phyloP scores from a whole-genome alignment of 2,888 invertebrate species.

The Synanthedon andrenaeformis region DNA sequence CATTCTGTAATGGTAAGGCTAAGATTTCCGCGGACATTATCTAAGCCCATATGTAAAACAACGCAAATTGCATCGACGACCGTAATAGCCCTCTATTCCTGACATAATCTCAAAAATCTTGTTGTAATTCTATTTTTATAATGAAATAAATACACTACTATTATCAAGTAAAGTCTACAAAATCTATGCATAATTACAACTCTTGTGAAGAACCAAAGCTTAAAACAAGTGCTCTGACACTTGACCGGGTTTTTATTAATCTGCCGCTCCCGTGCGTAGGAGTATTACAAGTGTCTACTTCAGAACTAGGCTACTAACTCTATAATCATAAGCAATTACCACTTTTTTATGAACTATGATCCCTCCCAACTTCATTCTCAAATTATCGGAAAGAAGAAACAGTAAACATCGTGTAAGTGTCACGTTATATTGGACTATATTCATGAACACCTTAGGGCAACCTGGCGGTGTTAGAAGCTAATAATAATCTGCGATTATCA shows the following conservation, averaged over 20 bases:
- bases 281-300: conserved; percentile 8
- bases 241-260: neutral
- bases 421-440: conserved; percentile 14
- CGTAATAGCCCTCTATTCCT: too few species aligned
- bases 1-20: too few species aligned
- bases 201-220: neutral
- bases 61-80: too few species aligned
- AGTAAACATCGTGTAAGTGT: conserved; percentile 6
- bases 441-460: conserved; percentile 19
- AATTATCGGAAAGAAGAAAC: neutral
- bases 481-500: conserved; percentile 26
- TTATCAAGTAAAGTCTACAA: too few species aligned
- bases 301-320: conserved; percentile 16
- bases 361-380: conserved; percentile 2
- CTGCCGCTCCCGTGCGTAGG: conserved; percentile 13
- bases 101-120: too few species aligned
- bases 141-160: too few species aligned
- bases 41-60: too few species aligned
- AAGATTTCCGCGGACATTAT: too few species aligned
- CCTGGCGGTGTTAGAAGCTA: conserved; percentile 24
- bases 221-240: neutral
- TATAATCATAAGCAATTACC: conserved; percentile 30
- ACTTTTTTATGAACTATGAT: conserved; percentile 21
- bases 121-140: too few species aligned
- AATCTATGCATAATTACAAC: neutral